Base-by-base conservation (phyloP, 2,113 vertebrate species). In the Pluvialis apricaria region DNA sequence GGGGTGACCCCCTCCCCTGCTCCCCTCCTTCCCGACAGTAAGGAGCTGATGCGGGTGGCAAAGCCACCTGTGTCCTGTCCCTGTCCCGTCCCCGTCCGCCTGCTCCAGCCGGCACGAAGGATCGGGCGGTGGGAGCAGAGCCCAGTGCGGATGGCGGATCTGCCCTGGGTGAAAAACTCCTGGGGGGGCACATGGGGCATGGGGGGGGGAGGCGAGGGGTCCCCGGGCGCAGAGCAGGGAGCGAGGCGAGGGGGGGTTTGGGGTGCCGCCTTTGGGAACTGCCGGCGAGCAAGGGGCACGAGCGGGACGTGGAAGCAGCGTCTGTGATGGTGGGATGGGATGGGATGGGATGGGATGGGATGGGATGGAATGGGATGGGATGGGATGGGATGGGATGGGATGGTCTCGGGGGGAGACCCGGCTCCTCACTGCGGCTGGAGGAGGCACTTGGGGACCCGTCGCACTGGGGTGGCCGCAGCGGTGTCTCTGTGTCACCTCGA, bases 401-500 rank as follows among this genome's bases (percentile, higher is more conserved):
- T 60, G 84, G 10, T 47, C 17, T 61, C 0, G 0, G 3, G 1
- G 10, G 3, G 6, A 72, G 34, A 62, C 4, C 21, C 0, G 0
- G 42, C 1, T 44, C 57, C 65, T 86, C 15, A 1, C 6, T 15
- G 51, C 51, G 16, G 1, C 15, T 76, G 36, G 29, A 51, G 40
- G 31, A 58, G 13, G 4, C 2, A 0, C 29, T 2, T 52, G 57
- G 47, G 54, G 26, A 45, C 42, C 26, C 3, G 0, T 52, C 49
- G 54, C 65, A 10, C 40, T 21, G 55, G 4, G 17, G 11, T 75
- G 20, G 40, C 66, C 29, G 11, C 38, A 19, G 38, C 52, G 13
- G 52, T 49, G 38, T 9, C 54, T 22, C 32, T 16, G n/a, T 19
- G 54, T 49, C 86, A 72, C 44, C 83, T 64, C 4, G 0, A 42